Base-by-base conservation (phyloP, 1,140 invertebrate genomes). In the Semibalanus balanoides region DNA sequence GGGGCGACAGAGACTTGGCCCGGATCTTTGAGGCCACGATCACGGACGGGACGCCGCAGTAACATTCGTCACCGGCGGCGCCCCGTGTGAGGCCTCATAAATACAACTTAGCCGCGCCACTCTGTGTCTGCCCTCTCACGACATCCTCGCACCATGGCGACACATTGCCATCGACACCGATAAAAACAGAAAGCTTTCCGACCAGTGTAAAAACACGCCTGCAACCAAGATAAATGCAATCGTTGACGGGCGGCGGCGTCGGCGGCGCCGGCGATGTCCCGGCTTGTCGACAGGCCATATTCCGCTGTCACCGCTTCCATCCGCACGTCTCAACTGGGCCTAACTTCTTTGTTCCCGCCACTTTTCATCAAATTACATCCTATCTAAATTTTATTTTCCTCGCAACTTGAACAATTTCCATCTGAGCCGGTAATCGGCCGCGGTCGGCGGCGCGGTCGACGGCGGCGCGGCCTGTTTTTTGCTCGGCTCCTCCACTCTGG, bases 341-440 rank as follows among this genome's bases (percentile, higher is more conserved):
- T 64, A 64, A 64, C 51, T 64, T 64, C 51, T 64, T 64, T 64
- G 51, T 64, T 64, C 51, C 51, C 7, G 51, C 51, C 51, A 64
- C 51, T 64, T 64, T 19, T 64, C 51, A 64, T 64, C 51, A 64
- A 64, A 64, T 64, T 64, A 64, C 51, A 64, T 64, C 51, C 51
- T 64, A 64, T 64, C 51, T 64, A 64, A 64, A 64, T 64, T 64
- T 64, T 64, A 64, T 64, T 64, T 64, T 64, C 51, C 22, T 64
- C 51, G 22, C 51, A 64, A 64, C 11, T 64, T 25, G 51, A 64
- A 25, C 51, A 64, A 64, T 64, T 64, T 64, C 51, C 51, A 64
- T 64, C 51, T 64, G 51, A 14, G 9, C 51, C 51, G 51, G 51
- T 25, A 64, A 64, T 11, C 51, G 51, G 51, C 14, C 11, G 51